Conservation (phyloP, 2,113 vertebrate genomes). For the Nicator chloris region DNA sequence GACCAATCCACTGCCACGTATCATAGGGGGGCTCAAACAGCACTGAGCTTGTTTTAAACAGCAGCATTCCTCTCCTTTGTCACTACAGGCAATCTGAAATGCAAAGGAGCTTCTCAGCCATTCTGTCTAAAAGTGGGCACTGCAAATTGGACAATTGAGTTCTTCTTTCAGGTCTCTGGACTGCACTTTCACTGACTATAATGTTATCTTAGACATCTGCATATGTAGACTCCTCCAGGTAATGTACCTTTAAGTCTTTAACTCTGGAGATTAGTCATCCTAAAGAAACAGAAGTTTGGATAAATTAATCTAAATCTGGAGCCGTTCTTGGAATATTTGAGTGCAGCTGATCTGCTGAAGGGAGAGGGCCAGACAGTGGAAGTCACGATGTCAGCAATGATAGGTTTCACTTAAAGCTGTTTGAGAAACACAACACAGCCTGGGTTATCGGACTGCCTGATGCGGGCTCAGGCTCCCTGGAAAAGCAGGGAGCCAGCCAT, state of each 20-base stretch:
- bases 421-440: background rate
- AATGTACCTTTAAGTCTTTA: background rate
- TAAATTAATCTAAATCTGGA: background rate
- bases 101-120: background rate
- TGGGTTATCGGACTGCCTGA: background rate
- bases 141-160: background rate
- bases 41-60: background rate
- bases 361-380: background rate
- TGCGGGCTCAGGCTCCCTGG: background rate
- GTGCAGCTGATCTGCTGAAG: background rate
- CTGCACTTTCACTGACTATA: background rate
- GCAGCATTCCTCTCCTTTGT: fast-evolving
- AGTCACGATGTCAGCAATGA: background rate
- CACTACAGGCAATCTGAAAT: background rate
- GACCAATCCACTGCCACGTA: background rate
- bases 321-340: background rate
- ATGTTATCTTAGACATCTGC: background rate
- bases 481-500: background rate
- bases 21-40: background rate
- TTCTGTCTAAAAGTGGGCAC: background rate
- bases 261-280: background rate
- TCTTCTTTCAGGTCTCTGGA: background rate
- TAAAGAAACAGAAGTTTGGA: background rate
- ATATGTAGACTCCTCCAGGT: background rate
- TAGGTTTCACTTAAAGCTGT: background rate